Evolutionary conservation across 2,113 vertebrate genomes (phyloP).

Genomic region (Chaetura pelagica): DNA sequence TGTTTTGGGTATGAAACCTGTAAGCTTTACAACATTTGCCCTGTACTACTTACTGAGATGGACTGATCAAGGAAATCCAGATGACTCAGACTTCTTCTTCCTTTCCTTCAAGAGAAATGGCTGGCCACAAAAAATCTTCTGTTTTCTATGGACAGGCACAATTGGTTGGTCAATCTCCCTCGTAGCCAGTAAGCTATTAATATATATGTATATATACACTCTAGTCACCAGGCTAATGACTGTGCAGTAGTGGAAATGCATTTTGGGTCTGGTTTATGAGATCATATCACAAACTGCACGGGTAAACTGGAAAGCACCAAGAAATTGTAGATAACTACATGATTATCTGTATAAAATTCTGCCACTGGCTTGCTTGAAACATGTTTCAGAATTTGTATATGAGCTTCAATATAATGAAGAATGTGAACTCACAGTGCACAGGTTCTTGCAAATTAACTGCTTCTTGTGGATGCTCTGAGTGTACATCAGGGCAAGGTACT

Average conservation of each 20-base stretch:
- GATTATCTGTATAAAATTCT: neutral
- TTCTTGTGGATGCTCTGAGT: neutral
- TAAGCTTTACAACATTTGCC: neutral
- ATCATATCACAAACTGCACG: neutral
- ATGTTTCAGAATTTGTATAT: neutral
- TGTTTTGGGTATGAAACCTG: neutral
- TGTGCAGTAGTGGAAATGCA: neutral
- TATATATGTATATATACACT: neutral
- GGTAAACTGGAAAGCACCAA: slow-evolving; percentile 32
- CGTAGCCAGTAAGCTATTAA: neutral
- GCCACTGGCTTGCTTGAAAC: neutral
- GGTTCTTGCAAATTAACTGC: neutral
- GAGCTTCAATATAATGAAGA: neutral
- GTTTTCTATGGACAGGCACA: neutral
- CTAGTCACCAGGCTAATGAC: neutral
- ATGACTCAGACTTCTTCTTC: neutral
- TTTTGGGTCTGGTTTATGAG: neutral
- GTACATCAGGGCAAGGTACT: neutral
- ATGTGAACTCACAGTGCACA: accelerated
- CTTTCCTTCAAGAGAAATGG: neutral
- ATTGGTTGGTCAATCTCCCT: neutral
- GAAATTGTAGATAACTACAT: neutral
- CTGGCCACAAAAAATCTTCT: neutral
- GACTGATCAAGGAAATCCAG: slow-evolving; percentile 18
- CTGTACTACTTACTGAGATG: slow-evolving; percentile 29